Percentiles rank a stretch among this genome's conserved stretches.
Conservation (phyloP, 2,797 vertebrate species). For the Telmatherina bonti region DNA sequence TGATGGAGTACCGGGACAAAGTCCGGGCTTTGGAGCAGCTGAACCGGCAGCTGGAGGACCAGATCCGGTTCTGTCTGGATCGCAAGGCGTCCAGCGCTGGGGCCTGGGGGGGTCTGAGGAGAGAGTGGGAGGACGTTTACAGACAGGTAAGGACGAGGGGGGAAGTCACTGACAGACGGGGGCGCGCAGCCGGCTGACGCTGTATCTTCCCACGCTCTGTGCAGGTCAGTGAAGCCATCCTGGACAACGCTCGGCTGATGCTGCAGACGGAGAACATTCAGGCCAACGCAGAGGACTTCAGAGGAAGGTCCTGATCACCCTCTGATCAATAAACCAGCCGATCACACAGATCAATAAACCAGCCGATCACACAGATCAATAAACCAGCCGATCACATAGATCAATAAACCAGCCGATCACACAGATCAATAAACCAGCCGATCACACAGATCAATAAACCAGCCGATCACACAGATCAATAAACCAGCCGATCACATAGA, state of each 20-base stretch:
- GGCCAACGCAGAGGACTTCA: conserved; percentile 92
- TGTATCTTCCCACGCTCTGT: conserved; percentile 11
- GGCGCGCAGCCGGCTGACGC: no score
- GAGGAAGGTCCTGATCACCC: conserved; percentile 87
- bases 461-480: no score
- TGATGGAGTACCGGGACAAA: conserved; percentile 94
- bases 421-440: no score
- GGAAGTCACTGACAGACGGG: not conserved
- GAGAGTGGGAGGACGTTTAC: conserved; percentile 91
- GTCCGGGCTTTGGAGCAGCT: conserved; percentile 90
- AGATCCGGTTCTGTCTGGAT: conserved; percentile 89
- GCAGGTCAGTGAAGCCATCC: conserved; percentile 91
- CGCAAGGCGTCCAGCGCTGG: conserved; percentile 85
- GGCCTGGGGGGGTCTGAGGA: conserved; percentile 86
- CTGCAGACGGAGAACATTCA: conserved; percentile 93
- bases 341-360: no score
- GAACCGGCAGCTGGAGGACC: conserved; percentile 92
- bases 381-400: no score
- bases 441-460: no score
- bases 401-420: no score
- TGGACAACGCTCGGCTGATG: conserved; percentile 92
- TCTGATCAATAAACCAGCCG: no score
- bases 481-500: no score
- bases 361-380: no score
- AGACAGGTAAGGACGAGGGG: conserved; percentile 83